Conservation (phyloP, 1,140 invertebrate species). For the Saccostrea echinata region DNA sequence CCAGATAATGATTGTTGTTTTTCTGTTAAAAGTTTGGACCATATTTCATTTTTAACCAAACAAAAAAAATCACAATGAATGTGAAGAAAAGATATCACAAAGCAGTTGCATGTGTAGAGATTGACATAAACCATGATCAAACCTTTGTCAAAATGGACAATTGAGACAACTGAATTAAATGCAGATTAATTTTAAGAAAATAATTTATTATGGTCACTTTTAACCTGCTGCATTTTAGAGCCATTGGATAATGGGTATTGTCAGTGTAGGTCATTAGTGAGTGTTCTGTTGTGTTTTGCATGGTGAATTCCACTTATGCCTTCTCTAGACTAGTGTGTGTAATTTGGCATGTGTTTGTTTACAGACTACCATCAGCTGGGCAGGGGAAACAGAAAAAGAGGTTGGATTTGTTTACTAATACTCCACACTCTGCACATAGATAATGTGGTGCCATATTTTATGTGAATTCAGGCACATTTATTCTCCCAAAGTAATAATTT, state of each 20-base stretch:
- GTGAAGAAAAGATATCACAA: background rate
- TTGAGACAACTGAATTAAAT: background rate
- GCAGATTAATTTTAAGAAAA: background rate
- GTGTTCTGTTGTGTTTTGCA: slow-evolving; percentile 17
- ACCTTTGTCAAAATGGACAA: background rate
- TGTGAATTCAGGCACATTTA: background rate
- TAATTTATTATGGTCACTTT: background rate
- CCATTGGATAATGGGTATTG: background rate
- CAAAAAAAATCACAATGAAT: background rate
- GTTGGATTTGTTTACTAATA: slow-evolving; percentile 33
- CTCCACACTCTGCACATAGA: background rate
- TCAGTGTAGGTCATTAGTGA: background rate
- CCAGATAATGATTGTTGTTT: too few species aligned
- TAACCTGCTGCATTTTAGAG: slow-evolving; percentile 5
- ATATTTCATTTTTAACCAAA: background rate
- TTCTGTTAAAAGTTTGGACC: background rate
- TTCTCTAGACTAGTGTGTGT: background rate
- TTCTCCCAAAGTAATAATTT: background rate
- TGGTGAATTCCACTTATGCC: background rate
- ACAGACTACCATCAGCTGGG: slow-evolving; percentile 29
- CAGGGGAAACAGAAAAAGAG: slow-evolving; percentile 29
- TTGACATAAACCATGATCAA: background rate
- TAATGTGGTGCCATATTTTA: background rate
- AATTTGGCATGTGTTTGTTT: slow-evolving; percentile 34
- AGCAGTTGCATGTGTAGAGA: too few species aligned